Conservation (phyloP, 2,888 invertebrate species). For the Diarsia mendica region DNA sequence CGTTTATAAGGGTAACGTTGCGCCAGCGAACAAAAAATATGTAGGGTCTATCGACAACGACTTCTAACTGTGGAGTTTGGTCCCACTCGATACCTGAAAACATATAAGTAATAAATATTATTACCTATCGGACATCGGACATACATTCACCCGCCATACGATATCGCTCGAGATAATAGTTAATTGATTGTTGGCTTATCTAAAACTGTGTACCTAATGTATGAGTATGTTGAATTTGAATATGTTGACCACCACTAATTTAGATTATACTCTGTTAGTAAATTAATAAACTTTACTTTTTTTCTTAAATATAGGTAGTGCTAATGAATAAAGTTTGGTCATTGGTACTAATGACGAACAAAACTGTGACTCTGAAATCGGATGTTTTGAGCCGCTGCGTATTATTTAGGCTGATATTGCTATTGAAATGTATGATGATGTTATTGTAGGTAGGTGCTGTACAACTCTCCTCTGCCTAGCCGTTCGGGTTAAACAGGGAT, state of each 20-base stretch:
- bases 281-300: neutral
- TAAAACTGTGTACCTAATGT: conserved; percentile 17
- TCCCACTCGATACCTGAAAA: conserved; percentile 87
- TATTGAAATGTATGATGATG: neutral
- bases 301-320: neutral
- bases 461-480: neutral
- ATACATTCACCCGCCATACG: conserved; percentile 18
- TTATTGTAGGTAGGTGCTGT: neutral
- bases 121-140: conserved; percentile 22
- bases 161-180: conserved; percentile 49
- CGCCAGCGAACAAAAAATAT: conserved; percentile 86
- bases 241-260: conserved; percentile 37
- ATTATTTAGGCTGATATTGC: neutral
- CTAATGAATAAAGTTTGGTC: neutral
- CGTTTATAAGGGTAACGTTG: conserved; percentile 82
- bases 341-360: neutral
- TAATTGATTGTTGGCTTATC: conserved; percentile 48
- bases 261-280: conserved; percentile 18
- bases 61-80: conserved; percentile 76
- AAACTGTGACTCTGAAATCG: neutral
- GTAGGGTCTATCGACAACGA: conserved; percentile 82
- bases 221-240: conserved; percentile 7
- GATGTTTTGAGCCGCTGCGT: neutral
- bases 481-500: neutral
- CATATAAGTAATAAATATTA: conserved; percentile 40